Conservation (phyloP, 2,797 vertebrate species). For the Sternotherus odoratus region DNA sequence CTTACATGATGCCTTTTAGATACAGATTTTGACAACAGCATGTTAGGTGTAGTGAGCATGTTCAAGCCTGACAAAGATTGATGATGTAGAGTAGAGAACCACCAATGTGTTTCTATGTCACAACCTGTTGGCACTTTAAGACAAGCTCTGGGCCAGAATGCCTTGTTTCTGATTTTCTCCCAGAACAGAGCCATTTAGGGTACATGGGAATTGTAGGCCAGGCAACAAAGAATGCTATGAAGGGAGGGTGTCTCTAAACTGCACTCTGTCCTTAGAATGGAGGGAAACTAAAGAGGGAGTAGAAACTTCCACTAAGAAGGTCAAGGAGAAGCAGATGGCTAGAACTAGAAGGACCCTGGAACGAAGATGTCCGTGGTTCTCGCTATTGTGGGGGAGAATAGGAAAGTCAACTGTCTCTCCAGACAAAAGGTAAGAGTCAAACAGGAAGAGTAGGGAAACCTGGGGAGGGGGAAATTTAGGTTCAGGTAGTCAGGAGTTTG, state of each 20-base stretch:
- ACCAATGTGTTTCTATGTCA: too few species aligned
- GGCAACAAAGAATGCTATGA: not conserved
- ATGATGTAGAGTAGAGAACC: too few species aligned
- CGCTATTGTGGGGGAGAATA: not conserved
- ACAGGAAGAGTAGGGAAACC: not conserved
- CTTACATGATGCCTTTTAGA: too few species aligned
- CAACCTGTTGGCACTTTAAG: too few species aligned
- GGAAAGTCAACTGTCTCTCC: not conserved
- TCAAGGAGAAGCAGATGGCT: not conserved
- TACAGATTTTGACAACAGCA: too few species aligned
- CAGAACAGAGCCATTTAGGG: rapidly evolving
- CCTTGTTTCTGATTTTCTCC: not conserved
- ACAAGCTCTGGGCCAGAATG: not conserved
- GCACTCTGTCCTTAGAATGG: not conserved
- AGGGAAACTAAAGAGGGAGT: not conserved
- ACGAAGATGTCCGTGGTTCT: not conserved
- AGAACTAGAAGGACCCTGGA: not conserved
- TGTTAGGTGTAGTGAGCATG: too few species aligned
- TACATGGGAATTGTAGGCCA: not conserved
- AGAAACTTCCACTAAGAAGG: not conserved
- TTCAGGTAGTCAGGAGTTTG: not conserved
- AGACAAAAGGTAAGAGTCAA: not conserved
- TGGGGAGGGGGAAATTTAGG: not conserved
- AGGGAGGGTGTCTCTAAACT: not conserved
- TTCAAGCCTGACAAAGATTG: too few species aligned